phyloP scores from a whole-genome alignment of 2,888 invertebrate genomes.

The Drosophila anceps region DNA sequence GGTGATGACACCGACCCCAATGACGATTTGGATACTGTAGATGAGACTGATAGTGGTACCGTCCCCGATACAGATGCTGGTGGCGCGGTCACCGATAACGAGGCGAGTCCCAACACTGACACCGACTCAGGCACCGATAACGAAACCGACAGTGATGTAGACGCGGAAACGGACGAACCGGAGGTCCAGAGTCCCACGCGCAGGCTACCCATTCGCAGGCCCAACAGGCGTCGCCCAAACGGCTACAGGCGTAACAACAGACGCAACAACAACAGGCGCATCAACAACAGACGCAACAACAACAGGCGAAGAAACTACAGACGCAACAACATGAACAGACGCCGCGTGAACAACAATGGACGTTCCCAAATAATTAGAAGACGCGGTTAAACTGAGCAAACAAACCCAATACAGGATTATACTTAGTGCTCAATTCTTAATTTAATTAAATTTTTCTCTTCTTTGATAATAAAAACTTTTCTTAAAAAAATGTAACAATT shows the following conservation, averaged over 20 bases:
- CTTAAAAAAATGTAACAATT: background rate
- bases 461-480: background rate
- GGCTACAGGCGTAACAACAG: constrained; percentile 6
- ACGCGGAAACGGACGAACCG: background rate
- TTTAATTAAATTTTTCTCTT: background rate
- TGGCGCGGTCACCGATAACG: background rate
- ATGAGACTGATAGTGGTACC: background rate
- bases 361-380: background rate
- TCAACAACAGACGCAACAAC: constrained; percentile 19
- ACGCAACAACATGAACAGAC: constrained; percentile 22
- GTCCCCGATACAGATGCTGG: background rate
- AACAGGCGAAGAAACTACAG: constrained; percentile 19
- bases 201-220: background rate
- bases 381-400: background rate
- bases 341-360: constrained; percentile 14
- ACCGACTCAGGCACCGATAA: background rate
- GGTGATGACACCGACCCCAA: background rate
- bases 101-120: background rate
- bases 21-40: background rate
- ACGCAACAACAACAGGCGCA: background rate
- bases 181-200: background rate
- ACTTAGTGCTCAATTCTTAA: background rate
- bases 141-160: background rate
- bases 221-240: background rate
- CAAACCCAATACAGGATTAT: background rate